A percentile compares a stretch with the other conserved stretches of the same genome.
phyloP scores from a whole-genome alignment of 2,888 invertebrate species.

The Dasypogon diadema region DNA sequence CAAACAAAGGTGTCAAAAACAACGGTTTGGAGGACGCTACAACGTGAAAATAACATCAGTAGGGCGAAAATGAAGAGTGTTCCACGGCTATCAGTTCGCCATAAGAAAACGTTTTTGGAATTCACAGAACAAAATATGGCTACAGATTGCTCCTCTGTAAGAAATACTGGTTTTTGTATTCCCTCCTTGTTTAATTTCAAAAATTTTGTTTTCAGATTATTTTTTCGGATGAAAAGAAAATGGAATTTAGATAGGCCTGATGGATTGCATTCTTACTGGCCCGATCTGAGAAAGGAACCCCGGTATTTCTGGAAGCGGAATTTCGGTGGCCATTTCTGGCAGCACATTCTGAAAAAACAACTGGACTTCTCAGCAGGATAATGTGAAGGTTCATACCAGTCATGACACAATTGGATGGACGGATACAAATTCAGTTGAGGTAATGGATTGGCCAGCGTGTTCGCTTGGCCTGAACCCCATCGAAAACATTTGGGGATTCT shows the following conservation, averaged over 20 bases:
- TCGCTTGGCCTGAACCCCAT: background rate
- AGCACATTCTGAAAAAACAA: background rate
- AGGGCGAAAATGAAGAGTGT: background rate
- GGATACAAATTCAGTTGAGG: slow-evolving; percentile 2
- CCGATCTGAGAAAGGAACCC: background rate
- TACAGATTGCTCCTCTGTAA: background rate
- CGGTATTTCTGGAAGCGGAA: background rate
- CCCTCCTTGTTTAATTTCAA: slow-evolving; percentile 1
- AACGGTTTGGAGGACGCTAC: slow-evolving; percentile 10
- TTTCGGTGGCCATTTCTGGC: background rate
- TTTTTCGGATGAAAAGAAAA: slow-evolving; percentile 15
- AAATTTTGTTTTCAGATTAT: background rate
- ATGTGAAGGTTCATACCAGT: background rate
- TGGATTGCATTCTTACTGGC: slow-evolving; percentile 7
- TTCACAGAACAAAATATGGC: background rate
- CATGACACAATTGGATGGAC: slow-evolving; percentile 1
- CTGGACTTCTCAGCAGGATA: background rate
- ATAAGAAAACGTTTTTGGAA: background rate
- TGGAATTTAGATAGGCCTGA: slow-evolving; percentile 1
- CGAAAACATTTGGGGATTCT: slow-evolving; percentile 10
- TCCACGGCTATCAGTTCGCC: background rate
- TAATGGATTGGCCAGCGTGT: slow-evolving; percentile 15
- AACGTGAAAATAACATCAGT: background rate
- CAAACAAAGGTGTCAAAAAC: slow-evolving; percentile 12
- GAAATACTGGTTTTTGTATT: background rate